These are phyloP conservation scores for Ctenosaura bakeri DNA, from an alignment of 2,797 vertebrate genomes.

Conservation along the genomic window DNA sequence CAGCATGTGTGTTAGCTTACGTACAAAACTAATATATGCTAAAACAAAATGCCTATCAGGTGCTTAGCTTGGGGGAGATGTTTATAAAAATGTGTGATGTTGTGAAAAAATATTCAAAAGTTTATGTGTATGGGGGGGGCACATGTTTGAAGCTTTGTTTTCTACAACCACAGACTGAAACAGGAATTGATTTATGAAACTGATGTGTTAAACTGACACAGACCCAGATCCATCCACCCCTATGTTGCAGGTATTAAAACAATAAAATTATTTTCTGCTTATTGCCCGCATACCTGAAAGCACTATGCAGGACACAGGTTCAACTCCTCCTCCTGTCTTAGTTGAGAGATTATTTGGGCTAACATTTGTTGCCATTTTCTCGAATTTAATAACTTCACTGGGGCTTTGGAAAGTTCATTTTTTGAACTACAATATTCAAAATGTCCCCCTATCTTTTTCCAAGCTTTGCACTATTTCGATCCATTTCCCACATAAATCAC, in stretches of 20 bases:
- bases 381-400: background rate
- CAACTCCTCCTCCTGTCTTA: background rate
- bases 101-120: too few relatives aligned
- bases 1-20: background rate
- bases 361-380: background rate
- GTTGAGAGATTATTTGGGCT: background rate
- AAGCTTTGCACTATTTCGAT: too few relatives aligned
- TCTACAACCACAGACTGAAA: background rate
- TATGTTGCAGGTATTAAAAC: background rate
- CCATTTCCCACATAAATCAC: too few relatives aligned
- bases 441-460: too few relatives aligned
- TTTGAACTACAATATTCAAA: too few relatives aligned
- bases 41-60: background rate
- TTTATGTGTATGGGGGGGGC: too few relatives aligned
- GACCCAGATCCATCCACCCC: too few relatives aligned
- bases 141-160: background rate
- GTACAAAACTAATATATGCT: background rate
- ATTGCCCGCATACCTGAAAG: background rate
- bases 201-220: background rate
- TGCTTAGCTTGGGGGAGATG: background rate
- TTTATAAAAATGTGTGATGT: background rate
- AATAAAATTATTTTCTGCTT: background rate
- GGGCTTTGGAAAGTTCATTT: too few relatives aligned
- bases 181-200: background rate
- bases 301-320: background rate